Percentiles rank a stretch among this genome's conserved stretches.
Conservation (phyloP, 35 echinoderm and acorn worm genomes). For the Chiridota heheva region DNA sequence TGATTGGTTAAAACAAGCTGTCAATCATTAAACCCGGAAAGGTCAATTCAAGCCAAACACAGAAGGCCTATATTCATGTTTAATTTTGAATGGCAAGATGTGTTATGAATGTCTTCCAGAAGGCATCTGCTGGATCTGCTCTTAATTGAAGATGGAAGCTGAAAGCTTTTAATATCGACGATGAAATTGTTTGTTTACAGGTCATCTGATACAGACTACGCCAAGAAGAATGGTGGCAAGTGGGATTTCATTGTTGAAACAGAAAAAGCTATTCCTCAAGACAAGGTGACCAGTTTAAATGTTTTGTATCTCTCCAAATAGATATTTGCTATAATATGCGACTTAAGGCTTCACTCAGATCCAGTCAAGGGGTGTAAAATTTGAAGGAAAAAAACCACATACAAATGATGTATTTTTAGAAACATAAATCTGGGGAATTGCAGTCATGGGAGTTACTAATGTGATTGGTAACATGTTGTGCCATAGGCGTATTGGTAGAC, state of each 20-base stretch:
- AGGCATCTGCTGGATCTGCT: neutral
- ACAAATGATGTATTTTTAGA: neutral
- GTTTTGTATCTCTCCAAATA: neutral
- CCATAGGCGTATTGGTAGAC: no score
- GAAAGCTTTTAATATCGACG: neutral
- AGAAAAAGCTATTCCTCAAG: constrained; percentile 48
- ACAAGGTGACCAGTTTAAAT: constrained; percentile 37
- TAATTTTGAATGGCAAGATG: neutral
- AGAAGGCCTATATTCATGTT: no score
- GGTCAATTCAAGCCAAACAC: no score
- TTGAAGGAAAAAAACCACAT: neutral
- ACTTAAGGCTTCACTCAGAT: neutral
- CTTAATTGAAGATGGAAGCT: neutral
- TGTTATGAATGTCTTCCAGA: neutral
- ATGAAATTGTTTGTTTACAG: neutral
- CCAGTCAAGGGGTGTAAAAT: neutral
- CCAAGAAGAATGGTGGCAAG: constrained; percentile 54
- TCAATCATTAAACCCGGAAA: neutral
- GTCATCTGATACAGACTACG: constrained; percentile 45
- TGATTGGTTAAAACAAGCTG: neutral
- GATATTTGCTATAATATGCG: neutral
- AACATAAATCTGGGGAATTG: no score
- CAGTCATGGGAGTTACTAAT: no score
- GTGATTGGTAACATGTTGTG: no score
- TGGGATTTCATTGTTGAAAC: constrained; percentile 66